phyloP scores from a whole-genome alignment of 2,888 invertebrate genomes.

The Spisula solida region DNA sequence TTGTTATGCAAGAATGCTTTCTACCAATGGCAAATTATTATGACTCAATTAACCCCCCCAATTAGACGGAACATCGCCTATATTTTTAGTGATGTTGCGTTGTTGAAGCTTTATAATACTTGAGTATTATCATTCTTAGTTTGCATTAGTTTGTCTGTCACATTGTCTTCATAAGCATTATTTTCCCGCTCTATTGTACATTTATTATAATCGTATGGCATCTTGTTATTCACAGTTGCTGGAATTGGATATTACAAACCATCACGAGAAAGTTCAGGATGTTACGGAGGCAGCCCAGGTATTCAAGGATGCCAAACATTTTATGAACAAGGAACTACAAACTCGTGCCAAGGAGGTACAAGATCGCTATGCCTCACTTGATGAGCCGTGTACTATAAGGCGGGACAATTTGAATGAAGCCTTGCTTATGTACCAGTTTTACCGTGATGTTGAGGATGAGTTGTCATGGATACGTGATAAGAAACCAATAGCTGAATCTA shows the following conservation, averaged over 20 bases:
- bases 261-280: conserved; percentile 92
- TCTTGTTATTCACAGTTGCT: conserved; percentile 89
- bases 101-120: too few relatives aligned
- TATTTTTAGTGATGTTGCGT: too few relatives aligned
- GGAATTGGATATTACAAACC: conserved; percentile 95
- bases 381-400: conserved; percentile 96
- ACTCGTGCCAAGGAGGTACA: conserved; percentile 90
- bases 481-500: conserved; percentile 91
- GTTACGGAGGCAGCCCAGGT: conserved; percentile 93
- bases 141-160: too few relatives aligned
- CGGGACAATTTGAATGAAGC: conserved; percentile 97
- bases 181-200: too few relatives aligned
- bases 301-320: conserved; percentile 94
- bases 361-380: conserved; percentile 90
- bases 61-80: too few relatives aligned
- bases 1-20: too few relatives aligned
- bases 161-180: too few relatives aligned
- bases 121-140: too few relatives aligned
- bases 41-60: too few relatives aligned
- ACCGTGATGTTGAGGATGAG: conserved; percentile 97
- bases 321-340: conserved; percentile 95
- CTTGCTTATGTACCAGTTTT: conserved; percentile 94
- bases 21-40: too few relatives aligned
- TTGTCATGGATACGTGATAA: conserved; percentile 95
- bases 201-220: too few relatives aligned